Base-by-base conservation (phyloP, 2,888 invertebrate species). In the Drosophila flavopinicola region DNA sequence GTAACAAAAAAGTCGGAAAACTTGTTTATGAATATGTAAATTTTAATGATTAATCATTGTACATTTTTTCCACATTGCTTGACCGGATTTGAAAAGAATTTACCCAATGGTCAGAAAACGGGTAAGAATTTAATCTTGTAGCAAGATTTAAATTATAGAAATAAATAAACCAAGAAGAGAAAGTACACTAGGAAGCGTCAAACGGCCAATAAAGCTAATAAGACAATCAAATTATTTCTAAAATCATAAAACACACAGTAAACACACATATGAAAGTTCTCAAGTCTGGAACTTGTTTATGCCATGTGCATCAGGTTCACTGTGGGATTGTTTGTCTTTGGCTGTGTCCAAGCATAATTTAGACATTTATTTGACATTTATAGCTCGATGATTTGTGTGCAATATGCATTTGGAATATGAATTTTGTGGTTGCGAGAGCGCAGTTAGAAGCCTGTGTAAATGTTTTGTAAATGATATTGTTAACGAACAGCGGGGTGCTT, bases 371-470 rank as follows among this genome's bases (percentile, higher is more conserved):
- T 23, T 57, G 57, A 63, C 51, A 58, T 49, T 66, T 52, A 63
- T 57, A 44, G 32, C 13, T 41, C 15, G 39, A 48, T 75, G 75
- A 65, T 60, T 66, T 80, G 65, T 76, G 52, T 45, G 27, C 23
- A 6, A 11, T 47, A 52, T 61, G 47, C 47, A 45, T 13, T 39
- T 3, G 10, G 67, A 57, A 64, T 48, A 44, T n/a, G 6, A 53
- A 66, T 41, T 25, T 30, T n/a, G 1, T 37, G 11, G 17, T 24
- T 27, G 17, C 17, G 32, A 33, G 10, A 52, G 15, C 10, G 15
- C 30, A 20, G 23, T 13, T 49, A 44, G 48, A 65, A 53, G 23
- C n/a, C 33, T 30, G 38, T 56, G 56, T 30, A 39, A 68, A 54
- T 51, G 39, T 17, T 35, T 60, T 30, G 76, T 42, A 57, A 64